These are phyloP conservation scores for Eilema griseolum DNA, from an alignment of 2,888 invertebrate genomes.

Conservation along the genomic window DNA sequence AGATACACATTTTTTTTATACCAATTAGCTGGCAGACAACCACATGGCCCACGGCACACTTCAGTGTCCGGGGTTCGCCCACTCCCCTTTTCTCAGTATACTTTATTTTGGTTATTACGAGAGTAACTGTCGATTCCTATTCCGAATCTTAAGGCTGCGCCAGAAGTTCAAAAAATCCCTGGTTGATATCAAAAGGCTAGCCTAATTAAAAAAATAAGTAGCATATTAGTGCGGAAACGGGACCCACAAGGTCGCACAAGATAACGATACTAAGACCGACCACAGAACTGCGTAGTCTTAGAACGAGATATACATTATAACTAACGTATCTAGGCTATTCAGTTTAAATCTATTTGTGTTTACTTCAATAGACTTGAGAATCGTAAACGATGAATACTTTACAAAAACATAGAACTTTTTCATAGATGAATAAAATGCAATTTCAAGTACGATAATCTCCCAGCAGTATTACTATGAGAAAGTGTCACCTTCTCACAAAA, in stretches of 20 bases:
- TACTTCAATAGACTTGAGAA: neutral
- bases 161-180: neutral
- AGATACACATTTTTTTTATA: too few relatives aligned
- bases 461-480: neutral
- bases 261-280: slow-evolving; percentile 8
- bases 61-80: too few relatives aligned
- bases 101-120: too few relatives aligned
- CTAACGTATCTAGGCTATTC: neutral
- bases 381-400: neutral
- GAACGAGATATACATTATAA: neutral
- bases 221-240: neutral
- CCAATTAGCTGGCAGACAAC: too few relatives aligned
- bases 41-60: too few relatives aligned
- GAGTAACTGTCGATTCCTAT: too few relatives aligned
- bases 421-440: neutral
- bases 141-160: too few relatives aligned
- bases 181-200: neutral
- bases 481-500: neutral
- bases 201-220: neutral
- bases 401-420: neutral
- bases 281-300: slow-evolving; percentile 2
- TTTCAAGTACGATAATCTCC: neutral
- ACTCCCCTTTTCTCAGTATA: too few relatives aligned
- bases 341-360: neutral
- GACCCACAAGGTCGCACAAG: neutral